These are phyloP conservation scores for Dicrostonyx torquatus DNA, from an alignment of 2,797 vertebrate genomes.

Conservation along the genomic window DNA sequence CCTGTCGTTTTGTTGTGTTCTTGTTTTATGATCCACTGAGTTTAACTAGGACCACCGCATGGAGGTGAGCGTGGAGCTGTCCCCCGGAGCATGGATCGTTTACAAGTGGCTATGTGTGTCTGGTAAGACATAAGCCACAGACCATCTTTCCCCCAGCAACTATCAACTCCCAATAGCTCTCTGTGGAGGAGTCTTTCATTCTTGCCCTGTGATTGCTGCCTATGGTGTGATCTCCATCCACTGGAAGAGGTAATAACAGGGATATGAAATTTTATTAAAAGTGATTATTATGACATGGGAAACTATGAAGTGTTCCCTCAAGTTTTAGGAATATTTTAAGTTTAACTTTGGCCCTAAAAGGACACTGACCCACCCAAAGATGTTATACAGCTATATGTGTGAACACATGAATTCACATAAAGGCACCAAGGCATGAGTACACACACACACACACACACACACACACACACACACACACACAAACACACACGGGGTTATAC, in stretches of 20 bases:
- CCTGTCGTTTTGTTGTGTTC: not conserved
- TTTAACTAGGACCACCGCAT: not conserved
- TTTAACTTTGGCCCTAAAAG: not conserved
- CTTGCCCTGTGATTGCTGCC: not conserved
- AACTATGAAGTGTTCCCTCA: not conserved
- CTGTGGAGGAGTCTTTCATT: not conserved
- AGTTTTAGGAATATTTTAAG: not conserved
- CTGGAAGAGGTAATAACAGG: not conserved
- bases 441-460: not conserved
- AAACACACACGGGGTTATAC: accelerated
- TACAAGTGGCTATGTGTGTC: not conserved
- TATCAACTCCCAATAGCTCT: not conserved
- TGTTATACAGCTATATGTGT: not conserved
- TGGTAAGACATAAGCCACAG: not conserved
- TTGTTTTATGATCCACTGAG: not conserved
- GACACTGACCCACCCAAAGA: not conserved
- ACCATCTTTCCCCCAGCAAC: not conserved
- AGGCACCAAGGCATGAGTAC: not conserved
- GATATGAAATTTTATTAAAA: not conserved
- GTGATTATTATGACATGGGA: not conserved
- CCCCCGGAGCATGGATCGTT: not conserved
- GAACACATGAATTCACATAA: not conserved
- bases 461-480: not conserved
- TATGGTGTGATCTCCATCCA: not conserved
- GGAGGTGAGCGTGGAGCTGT: not conserved